These are phyloP conservation scores for Phoenicopterus ruber DNA, from an alignment of 2,113 vertebrate genomes.

Conservation along the genomic window DNA sequence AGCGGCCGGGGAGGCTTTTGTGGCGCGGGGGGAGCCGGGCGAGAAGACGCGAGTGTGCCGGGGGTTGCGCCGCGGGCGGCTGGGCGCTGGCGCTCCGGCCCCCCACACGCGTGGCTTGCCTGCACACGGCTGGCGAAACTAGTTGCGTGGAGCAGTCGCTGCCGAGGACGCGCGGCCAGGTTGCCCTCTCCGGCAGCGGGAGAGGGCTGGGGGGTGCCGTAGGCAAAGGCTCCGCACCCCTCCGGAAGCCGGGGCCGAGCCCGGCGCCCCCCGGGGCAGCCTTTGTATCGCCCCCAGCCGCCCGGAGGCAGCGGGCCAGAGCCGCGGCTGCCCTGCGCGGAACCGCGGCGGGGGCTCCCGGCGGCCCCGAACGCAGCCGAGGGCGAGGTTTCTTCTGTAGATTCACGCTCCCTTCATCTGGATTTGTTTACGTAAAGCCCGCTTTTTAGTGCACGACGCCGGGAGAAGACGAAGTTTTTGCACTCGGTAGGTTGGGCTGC, in stretches of 20 bases:
- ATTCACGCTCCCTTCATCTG: constrained; percentile 65
- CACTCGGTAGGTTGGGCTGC: constrained; percentile 69
- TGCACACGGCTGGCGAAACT: constrained; percentile 68
- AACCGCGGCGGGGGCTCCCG: too few relatives aligned
- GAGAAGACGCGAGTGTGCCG: constrained; percentile 49
- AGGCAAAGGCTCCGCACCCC: too few relatives aligned
- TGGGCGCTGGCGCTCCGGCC: constrained; percentile 41
- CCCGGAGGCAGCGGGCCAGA: too few relatives aligned
- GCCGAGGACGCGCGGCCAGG: constrained; percentile 52
- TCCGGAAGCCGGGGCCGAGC: too few relatives aligned
- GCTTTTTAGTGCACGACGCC: constrained; percentile 58
- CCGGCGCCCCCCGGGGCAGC: too few relatives aligned
- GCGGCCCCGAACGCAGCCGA: constrained; percentile 30
- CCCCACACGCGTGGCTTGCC: constrained; percentile 16
- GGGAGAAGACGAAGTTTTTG: constrained; percentile 70
- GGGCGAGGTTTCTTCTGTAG: constrained; percentile 62
- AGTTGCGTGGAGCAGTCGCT: constrained; percentile 70
- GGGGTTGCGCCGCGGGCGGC: constrained; percentile 50
- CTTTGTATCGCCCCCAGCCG: too few relatives aligned
- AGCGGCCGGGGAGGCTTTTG: constrained; percentile 52
- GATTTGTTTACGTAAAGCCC: constrained; percentile 74
- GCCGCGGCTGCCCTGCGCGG: too few relatives aligned
- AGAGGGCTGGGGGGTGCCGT: too few relatives aligned
- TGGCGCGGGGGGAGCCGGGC: constrained; percentile 49
- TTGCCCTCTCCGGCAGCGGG: constrained; percentile 48